These are phyloP conservation scores for Antedon mediterranea DNA, from an alignment of 53 echinoderm and acorn worm genomes.

Conservation along the genomic window DNA sequence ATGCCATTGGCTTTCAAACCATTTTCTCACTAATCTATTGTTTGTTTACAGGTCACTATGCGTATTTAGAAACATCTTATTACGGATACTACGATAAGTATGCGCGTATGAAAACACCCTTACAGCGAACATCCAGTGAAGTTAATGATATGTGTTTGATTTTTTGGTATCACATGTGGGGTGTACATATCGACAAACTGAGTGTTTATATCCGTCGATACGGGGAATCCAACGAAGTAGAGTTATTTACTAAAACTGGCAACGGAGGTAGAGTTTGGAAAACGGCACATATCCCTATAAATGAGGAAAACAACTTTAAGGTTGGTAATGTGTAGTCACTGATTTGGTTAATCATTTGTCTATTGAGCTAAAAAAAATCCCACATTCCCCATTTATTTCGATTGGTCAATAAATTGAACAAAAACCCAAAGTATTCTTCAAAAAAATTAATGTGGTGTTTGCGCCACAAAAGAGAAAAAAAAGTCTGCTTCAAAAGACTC, in stretches of 20 bases:
- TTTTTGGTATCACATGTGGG: neutral
- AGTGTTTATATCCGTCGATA: neutral
- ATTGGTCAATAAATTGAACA: no score
- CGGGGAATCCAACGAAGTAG: neutral
- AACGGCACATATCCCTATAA: neutral
- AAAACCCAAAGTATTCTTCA: no score
- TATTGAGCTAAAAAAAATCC: no score
- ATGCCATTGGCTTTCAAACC: no score
- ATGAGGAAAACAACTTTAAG: neutral
- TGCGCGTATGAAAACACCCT: neutral
- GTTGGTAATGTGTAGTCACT: no score
- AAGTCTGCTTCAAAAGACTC: no score
- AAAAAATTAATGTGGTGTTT: no score
- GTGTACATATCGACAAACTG: neutral
- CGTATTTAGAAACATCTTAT: neutral
- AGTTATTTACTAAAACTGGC: neutral
- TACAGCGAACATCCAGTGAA: neutral
- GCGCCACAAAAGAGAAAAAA: no score
- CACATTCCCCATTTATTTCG: no score
- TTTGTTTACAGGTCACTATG: neutral
- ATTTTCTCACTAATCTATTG: no score
- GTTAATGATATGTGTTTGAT: neutral
- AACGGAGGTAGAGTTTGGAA: neutral
- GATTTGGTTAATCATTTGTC: no score
- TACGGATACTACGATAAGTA: neutral